Evolutionary conservation across 2,888 invertebrate genomes (phyloP), one percentile per base, ranked within the genome.

Genomic region (Graphium colonna): DNA sequence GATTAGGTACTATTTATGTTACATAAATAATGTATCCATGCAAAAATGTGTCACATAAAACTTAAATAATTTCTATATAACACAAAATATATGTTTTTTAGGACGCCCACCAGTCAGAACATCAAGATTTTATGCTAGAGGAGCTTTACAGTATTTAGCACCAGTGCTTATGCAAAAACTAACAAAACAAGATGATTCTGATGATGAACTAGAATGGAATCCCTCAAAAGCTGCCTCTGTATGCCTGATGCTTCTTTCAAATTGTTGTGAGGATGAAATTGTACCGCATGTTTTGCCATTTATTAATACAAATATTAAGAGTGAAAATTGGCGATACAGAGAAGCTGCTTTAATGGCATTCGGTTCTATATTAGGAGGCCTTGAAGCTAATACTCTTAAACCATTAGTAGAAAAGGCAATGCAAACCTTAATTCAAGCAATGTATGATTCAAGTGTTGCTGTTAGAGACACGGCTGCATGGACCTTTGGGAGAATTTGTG

Each of bases 271-370:
- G 82, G 97, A 99, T 79, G 96, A 96, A 73, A 97, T 99, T 60
- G 97, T 99, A n/a, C 95, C 95, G 0, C 95, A 95, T 79, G 98
- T 98, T 10, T 90, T 99, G 68, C 99, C 99, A 15, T 99, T 99
- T 80, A 97, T 99, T 59, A 95, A 97, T 73, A 93, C 95, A 40
- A 97, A 99, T 79, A 99, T 99, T 60, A 95, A 96, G 75, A 96
- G 95, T 64, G 93, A 94, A 13, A 96, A 98, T 77, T 99, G 98
- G 98, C 91, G 96, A 60, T 94, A 91, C 74, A 91, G 98, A 58
- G 99, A 99, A 84, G 99, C 99, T 2, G 98, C 99, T 0, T 92
- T 99, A 10, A 99, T 99, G 99, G 97, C 98, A 0, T 99, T 99
- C 77, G 99, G 98, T 68, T 95, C 95, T 1, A 96, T 98, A 62